Evolutionary conservation across 2,888 invertebrate genomes (phyloP).

Genomic region (Hoplodrina blanda): DNA sequence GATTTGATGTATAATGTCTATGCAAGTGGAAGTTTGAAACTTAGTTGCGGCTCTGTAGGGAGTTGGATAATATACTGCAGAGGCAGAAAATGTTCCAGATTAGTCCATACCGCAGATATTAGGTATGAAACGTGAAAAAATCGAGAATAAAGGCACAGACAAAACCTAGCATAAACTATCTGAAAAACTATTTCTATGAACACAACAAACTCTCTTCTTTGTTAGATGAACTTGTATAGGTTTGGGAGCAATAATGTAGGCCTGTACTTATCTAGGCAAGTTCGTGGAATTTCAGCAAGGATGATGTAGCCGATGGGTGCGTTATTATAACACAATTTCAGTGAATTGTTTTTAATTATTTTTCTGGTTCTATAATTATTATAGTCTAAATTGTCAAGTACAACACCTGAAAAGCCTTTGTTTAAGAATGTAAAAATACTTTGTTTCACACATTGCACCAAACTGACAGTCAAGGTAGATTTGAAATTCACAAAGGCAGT

Average conservation of each 20-base stretch:
- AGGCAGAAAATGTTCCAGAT: slow-evolving; percentile 23
- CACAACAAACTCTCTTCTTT: neutral
- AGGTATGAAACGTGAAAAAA: neutral
- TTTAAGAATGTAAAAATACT: neutral
- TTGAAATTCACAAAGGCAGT: slow-evolving; percentile 36
- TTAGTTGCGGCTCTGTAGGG: slow-evolving; percentile 24
- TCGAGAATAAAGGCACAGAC: neutral
- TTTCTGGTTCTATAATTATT: neutral
- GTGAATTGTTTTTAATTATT: neutral
- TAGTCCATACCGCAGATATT: slow-evolving; percentile 3
- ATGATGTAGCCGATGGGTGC: neutral
- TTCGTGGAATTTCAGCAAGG: neutral
- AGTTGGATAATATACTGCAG: slow-evolving; percentile 16
- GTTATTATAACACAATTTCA: neutral
- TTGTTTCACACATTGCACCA: neutral
- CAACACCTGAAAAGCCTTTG: neutral
- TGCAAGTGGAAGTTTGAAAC: slow-evolving; percentile 35
- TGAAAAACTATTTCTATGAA: neutral
- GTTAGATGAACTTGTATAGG: neutral
- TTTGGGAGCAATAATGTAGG: neutral
- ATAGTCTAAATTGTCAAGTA: neutral
- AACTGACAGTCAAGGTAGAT: neutral
- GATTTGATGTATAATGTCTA: slow-evolving; percentile 19
- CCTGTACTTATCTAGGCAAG: neutral
- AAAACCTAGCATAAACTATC: slow-evolving; percentile 1